Evolutionary conservation across 2,888 invertebrate genomes (phyloP), one percentile per base, ranked within the genome.

Genomic region (Hirtodrosophila cameraria): DNA sequence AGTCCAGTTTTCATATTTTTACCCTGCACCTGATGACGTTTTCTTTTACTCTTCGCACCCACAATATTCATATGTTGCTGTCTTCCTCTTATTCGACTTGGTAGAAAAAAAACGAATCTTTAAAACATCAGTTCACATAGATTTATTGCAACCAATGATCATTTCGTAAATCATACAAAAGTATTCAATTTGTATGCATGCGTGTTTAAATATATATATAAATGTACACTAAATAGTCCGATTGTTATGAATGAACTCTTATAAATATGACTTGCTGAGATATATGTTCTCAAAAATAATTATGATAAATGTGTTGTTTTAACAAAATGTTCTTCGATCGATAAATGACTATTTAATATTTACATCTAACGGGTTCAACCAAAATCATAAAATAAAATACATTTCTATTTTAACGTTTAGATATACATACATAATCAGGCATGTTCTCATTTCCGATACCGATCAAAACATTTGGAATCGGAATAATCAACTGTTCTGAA

Each of bases 121-220:
- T 2, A 12, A 15, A 41, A 31, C 15, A 28, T 48, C 16, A 49
- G 49, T 61, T 71, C 61, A 70, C 62, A 71, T 57, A 48, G 55
- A 64, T 83, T 83, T 79, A 83, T 79, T 79, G 74, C 63, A 82
- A 70, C 79, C 75, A 72, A 78, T 81, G 57, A 78, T 75, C 55
- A 60, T 72, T 54, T n/a, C 52, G 57, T 59, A 63, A 53, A 50
- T 66, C 70, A 61, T 69, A 70, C 62, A 77, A 50, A 25, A 27
- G 31, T 20, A 18, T 45, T 59, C 35, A 45, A 36, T 48, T n/a
- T 43, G 77, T 64, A 63, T 80, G 67, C 79, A 80, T 71, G 68
- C 80, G 64, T 64, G 64, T 67, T 79, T 59, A 62, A 42, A 46
- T 46, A 20, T 20, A 54, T 70, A 69, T 20, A 54, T 70, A 69